Evolutionary conservation across 1,140 invertebrate genomes (phyloP).

Genomic region (Melanaphis sacchari): DNA sequence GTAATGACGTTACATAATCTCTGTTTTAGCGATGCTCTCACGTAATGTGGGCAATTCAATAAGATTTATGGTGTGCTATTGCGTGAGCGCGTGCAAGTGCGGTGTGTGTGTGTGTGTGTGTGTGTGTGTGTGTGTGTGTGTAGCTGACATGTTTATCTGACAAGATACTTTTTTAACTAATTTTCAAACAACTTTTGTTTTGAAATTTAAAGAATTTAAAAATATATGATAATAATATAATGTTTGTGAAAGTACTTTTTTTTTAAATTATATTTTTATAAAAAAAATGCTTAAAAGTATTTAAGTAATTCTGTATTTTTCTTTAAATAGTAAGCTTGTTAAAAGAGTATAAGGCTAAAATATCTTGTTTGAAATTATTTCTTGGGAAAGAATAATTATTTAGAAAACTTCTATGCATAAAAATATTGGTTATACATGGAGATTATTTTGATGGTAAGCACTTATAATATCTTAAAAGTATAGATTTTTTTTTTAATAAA

Average conservation of each 20-base stretch:
- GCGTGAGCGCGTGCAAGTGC: too few relatives aligned
- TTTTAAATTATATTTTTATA: neutral
- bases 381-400: neutral
- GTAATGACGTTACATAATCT: constrained; percentile 52
- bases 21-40: constrained; percentile 33
- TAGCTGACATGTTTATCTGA: neutral
- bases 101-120: neutral
- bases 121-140: neutral
- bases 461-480: neutral
- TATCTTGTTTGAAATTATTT: neutral
- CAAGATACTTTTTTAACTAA: constrained; percentile 1
- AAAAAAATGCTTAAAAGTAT: neutral
- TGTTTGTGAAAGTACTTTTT: neutral
- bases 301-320: neutral
- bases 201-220: neutral
- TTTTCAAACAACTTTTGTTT: neutral
- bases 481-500: neutral
- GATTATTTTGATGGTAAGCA: neutral
- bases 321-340: neutral
- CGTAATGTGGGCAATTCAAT: constrained; percentile 36
- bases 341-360: neutral
- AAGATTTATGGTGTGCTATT: constrained; percentile 40
- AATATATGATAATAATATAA: neutral
- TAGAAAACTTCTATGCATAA: neutral
- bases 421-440: neutral